Evolutionary conservation across 2,888 invertebrate genomes (phyloP).

Genomic region (Aproaerema taeniolella): DNA sequence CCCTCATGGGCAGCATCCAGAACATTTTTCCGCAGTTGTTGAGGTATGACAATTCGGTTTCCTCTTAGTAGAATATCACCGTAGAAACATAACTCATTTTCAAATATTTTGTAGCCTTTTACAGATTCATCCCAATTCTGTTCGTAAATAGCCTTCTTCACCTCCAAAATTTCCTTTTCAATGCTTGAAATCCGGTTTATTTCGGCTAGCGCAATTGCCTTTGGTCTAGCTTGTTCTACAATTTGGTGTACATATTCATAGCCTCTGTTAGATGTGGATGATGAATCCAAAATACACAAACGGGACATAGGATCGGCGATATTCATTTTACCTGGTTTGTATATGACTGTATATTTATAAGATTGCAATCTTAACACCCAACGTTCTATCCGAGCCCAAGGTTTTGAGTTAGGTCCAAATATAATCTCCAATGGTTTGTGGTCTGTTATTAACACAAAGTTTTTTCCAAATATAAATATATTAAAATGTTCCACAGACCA

Average conservation of each 20-base stretch:
- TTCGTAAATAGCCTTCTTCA: neutral
- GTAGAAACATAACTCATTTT: neutral
- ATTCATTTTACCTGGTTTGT: no score
- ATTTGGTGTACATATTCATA: neutral
- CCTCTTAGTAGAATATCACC: neutral
- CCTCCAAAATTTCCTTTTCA: neutral
- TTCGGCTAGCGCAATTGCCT: neutral
- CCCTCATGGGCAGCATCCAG: no score
- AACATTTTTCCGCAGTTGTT: neutral
- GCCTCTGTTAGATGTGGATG: no score
- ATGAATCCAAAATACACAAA: slow-evolving; percentile 23
- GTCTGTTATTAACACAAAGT: no score
- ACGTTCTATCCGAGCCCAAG: no score
- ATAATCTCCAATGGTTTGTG: no score
- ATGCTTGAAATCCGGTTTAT: neutral
- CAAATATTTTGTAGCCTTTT: neutral
- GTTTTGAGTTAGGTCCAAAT: no score
- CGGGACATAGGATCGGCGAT: no score
- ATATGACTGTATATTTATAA: no score
- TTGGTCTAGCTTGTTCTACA: neutral
- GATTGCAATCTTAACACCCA: no score
- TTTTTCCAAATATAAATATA: no score
- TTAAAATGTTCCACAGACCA: no score
- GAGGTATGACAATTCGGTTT: neutral
- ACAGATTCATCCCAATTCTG: neutral